Base-by-base conservation (phyloP, 2,113 vertebrate genomes). In the Arenaria interpres region DNA sequence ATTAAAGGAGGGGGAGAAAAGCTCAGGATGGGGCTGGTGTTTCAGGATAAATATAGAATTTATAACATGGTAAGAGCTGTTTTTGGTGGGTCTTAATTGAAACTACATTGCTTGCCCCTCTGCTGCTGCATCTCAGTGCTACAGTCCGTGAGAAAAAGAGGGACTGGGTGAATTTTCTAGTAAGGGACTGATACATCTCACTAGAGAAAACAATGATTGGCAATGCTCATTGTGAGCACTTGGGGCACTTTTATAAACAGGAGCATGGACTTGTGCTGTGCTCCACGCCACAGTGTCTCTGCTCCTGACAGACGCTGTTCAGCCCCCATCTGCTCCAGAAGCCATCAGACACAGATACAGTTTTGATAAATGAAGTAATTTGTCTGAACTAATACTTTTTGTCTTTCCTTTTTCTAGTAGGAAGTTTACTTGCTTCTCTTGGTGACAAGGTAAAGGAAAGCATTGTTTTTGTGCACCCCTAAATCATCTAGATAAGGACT, bases 31-130 rank as follows among this genome's bases (percentile, higher is more conserved):
- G 92, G 81, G 63, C 51, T 95, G 80, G 80, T 96, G 96, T 93
- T 97, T 95, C 87, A 59, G 87, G 90, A 97, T 97, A 97, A 98
- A 98, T 98, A 97, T 97, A 98, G 96, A 98, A 97, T 97, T 98
- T 97, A 97, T 97, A 97, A 96, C 97, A 97, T 97, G 98, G 95
- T 97, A 98, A 97, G 96, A 97, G 95, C 96, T 75, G 90, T 89
- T 96, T 97, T 98, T 97, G 96, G 95, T 97, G 94, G 92, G 85
- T 89, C 87, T 97, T 98, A 97, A 98, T 98, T 98, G 96, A 97
- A 98, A 97, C 91, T 96, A 95, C 92, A 95, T 98, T 98, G 92
- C 88, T 88, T 91, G 71, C 80, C 92, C 85, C 82, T 94, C 67
- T 83, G 41, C 79, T 92, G 81, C 83, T 92, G 66, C 41, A 30